A percentile compares a stretch with the other conserved stretches of the same genome.
phyloP scores from a whole-genome alignment of 2,113 vertebrate genomes.

The Psilopogon haemacephalus region DNA sequence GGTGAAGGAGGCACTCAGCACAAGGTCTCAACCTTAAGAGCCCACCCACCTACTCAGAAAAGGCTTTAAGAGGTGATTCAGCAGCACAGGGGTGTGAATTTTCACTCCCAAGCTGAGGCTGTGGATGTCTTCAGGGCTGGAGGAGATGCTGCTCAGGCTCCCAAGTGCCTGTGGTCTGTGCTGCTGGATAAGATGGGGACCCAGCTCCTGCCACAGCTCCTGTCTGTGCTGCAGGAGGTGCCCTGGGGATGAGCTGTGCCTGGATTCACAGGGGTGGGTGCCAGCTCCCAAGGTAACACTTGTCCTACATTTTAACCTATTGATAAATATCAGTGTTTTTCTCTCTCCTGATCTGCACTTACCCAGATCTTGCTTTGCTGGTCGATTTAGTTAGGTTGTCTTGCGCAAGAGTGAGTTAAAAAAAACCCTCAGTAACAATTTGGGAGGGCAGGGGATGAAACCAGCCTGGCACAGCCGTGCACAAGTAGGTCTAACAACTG shows the following conservation, averaged over 20 bases:
- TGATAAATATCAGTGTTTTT: background rate
- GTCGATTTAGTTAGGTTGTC: background rate
- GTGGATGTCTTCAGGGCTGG: background rate
- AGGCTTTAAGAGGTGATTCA: slow-evolving; percentile 16
- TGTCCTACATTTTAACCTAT: background rate
- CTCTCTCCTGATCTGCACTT: background rate
- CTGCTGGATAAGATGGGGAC: background rate
- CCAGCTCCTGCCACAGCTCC: background rate
- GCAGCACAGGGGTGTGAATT: background rate
- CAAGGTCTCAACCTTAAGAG: background rate
- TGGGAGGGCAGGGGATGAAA: background rate
- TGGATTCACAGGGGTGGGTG: background rate
- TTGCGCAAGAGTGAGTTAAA: background rate
- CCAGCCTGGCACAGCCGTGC: background rate
- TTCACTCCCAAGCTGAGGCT: background rate
- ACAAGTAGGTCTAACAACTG: background rate
- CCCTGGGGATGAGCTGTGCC: background rate
- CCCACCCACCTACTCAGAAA: background rate
- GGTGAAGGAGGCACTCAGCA: rapidly evolving
- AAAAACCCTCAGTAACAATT: background rate
- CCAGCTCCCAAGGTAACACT: background rate
- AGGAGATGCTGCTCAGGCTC: background rate
- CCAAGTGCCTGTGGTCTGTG: background rate
- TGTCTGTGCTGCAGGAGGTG: background rate
- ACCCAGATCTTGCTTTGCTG: background rate